Base-by-base conservation (phyloP, 35 echinoderm and acorn worm species). In the Chiridota heheva region DNA sequence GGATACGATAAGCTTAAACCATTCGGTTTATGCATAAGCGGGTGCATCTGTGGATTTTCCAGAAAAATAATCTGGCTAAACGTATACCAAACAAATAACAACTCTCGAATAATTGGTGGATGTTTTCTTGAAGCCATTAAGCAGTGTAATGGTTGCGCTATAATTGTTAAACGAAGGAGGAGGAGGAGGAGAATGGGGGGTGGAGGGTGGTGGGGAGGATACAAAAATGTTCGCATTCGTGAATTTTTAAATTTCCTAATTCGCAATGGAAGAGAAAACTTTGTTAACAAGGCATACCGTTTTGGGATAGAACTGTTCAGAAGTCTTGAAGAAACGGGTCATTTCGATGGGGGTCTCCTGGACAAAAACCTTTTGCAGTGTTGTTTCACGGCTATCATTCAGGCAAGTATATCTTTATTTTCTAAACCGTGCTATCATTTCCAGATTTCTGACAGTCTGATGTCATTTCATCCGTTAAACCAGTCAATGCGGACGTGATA, bases 301-400 rank as follows among this genome's bases (percentile, higher is more conserved):
- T 86, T 64, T 34, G 60, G 83, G 69, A 76, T 75, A 41, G 69
- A 60, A 16, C 60, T 86, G 27, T 68, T 86, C 29, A 27, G 60
- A 36, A 33, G 78, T 20, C 12, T 77, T 42, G 1, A 37, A 4
- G 16, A 65, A 25, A 48, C 51, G 35, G 84, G 84, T 51, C 46
- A 86, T 2, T 86, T 77, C 40, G 49, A 30, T 58, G 84, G 84
- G 27, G 57, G 47, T 44, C n/a, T 60, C 7, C 36, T 85, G 4
- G 82, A 75, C 69, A 73, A 75, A 24, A 76, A 69, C 39, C 49
- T 86, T 7, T 32, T 86, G 42, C 68, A 69, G 26, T 86, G 73
- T 58, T 86, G 82, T 24, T 86, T 86, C 51, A 75, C 66, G 82
- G 36, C 35, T 44, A 34, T 86, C 3, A 74, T 86, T 76, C 82